Percentiles rank a stretch among this genome's conserved stretches.
These are phyloP conservation scores for Ochropacha duplaris DNA, from an alignment of 2,888 invertebrate genomes.

Conservation along the genomic window DNA sequence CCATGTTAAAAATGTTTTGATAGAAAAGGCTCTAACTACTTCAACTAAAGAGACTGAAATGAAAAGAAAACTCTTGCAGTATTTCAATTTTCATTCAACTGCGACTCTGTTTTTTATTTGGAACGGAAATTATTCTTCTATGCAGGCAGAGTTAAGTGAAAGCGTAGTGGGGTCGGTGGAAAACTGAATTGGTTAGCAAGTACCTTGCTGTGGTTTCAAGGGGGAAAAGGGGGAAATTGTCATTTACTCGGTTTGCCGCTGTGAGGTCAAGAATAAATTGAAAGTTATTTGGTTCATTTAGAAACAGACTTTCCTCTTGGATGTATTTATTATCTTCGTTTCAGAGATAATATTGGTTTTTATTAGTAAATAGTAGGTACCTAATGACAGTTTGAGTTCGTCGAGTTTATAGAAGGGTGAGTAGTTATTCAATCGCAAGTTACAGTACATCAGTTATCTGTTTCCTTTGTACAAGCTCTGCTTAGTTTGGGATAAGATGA, in stretches of 20 bases:
- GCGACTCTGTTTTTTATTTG: neutral
- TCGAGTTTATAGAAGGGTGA: too few relatives aligned
- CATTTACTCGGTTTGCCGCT: neutral
- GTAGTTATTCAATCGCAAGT: too few relatives aligned
- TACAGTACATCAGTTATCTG: too few relatives aligned
- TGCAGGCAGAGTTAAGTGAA: neutral
- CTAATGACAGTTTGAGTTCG: neutral
- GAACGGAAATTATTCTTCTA: slow-evolving; percentile 2
- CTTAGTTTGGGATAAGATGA: too few relatives aligned
- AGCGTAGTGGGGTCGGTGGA: neutral
- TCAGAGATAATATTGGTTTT: neutral
- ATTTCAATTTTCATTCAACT: neutral
- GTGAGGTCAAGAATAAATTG: slow-evolving; percentile 1
- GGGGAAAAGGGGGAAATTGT: neutral
- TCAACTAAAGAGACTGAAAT: neutral
- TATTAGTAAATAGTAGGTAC: too few relatives aligned
- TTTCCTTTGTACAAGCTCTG: too few relatives aligned
- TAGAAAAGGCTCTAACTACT: too few relatives aligned
- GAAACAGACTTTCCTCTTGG: neutral
- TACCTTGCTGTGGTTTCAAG: neutral
- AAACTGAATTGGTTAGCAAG: neutral
- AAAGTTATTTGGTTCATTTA: slow-evolving; percentile 1
- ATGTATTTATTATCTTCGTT: neutral
- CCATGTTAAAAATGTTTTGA: too few relatives aligned
- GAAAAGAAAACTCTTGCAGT: neutral